phyloP scores from a whole-genome alignment of 2,888 invertebrate genomes.

The Limenitis camilla region DNA sequence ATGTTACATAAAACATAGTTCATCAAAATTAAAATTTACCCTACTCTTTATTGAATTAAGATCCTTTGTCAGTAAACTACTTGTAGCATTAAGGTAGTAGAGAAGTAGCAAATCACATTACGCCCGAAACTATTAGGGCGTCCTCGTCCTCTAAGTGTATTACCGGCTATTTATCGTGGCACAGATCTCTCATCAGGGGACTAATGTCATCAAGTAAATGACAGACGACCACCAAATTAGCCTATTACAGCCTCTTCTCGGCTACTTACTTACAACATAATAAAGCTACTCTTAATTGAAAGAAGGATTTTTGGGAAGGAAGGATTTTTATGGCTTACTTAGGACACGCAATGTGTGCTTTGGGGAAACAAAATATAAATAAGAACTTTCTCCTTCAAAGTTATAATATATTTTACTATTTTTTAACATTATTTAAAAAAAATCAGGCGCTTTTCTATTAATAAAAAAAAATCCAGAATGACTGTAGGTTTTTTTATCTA shows the following conservation, averaged over 20 bases:
- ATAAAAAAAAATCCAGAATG: too few relatives aligned
- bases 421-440: too few relatives aligned
- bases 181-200: slow-evolving; percentile 47
- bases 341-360: too few relatives aligned
- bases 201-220: slow-evolving; percentile 34
- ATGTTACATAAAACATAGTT: too few relatives aligned
- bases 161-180: slow-evolving; percentile 63
- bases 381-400: too few relatives aligned
- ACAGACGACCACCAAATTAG: slow-evolving; percentile 18
- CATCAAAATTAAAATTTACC: background rate
- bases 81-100: slow-evolving; percentile 62
- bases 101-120: slow-evolving; percentile 63
- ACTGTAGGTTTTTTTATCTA: too few relatives aligned
- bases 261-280: slow-evolving; percentile 12
- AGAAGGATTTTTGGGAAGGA: too few relatives aligned
- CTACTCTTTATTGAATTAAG: slow-evolving; percentile 51
- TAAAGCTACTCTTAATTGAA: slow-evolving; percentile 1
- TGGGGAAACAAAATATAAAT: too few relatives aligned
- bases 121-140: slow-evolving; percentile 51
- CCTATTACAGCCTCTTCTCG: slow-evolving; percentile 9
- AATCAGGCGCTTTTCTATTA: too few relatives aligned
- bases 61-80: slow-evolving; percentile 58
- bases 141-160: slow-evolving; percentile 57
- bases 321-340: too few relatives aligned
- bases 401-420: too few relatives aligned